phyloP scores from a whole-genome alignment of 2,113 vertebrate genomes.

The Pangasianodon hypophthalmus region DNA sequence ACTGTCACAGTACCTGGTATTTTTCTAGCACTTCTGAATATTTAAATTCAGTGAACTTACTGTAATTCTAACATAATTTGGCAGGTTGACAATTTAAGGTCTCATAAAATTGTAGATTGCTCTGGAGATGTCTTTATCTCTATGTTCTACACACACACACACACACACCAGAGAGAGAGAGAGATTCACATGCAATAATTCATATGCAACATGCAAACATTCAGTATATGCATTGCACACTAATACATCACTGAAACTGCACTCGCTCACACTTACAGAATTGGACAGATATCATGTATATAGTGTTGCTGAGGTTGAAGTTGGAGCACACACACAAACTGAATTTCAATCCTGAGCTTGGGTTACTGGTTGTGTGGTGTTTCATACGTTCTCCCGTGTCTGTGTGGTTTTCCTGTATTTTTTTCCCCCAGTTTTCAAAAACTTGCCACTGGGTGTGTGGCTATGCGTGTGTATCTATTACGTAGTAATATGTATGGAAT shows the following conservation, averaged over 20 bases:
- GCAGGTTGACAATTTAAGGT: conserved; percentile 19
- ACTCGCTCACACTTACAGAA: neutral
- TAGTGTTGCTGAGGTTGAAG: neutral
- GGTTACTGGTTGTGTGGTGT: neutral
- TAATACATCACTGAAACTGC: too few species aligned
- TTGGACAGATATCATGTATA: neutral
- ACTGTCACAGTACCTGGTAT: neutral
- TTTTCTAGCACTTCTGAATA: neutral
- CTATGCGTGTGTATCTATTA: neutral
- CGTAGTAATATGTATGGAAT: neutral
- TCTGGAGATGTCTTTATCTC: neutral
- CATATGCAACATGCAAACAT: neutral
- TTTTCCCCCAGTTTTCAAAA: neutral
- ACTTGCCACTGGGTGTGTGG: neutral
- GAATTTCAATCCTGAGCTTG: neutral
- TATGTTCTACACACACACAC: neutral
- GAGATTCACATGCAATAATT: neutral
- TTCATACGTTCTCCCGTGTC: neutral
- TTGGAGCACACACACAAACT: neutral
- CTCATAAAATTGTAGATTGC: neutral
- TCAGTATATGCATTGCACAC: neutral
- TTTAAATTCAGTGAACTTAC: conserved; percentile 9
- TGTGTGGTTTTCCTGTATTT: neutral
- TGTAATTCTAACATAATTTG: conserved; percentile 15
- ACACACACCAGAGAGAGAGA: neutral